phyloP scores from a whole-genome alignment of 2,888 invertebrate genomes.

The Epinotia brunnichana region DNA sequence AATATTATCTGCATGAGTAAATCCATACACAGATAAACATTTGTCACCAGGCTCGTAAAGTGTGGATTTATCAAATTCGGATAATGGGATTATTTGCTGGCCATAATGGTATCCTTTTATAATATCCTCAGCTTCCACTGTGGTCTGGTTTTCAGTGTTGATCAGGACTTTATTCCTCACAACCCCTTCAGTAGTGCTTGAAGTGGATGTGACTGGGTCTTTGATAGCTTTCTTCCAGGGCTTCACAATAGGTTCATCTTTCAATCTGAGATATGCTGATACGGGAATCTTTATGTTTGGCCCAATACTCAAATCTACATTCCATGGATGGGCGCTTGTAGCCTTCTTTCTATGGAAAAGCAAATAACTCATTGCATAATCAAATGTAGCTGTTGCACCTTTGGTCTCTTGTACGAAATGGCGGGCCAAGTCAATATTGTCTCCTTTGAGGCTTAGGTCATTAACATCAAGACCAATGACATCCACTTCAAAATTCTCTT shows the following conservation, averaged over 20 bases:
- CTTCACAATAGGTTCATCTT: conserved; percentile 74
- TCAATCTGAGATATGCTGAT: conserved; percentile 80
- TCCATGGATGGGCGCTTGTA: conserved; percentile 85
- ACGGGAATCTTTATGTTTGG: conserved; percentile 85
- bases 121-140: conserved; percentile 78
- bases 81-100: conserved; percentile 84
- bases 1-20: conserved; percentile 83
- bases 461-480: conserved; percentile 84
- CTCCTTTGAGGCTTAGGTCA: conserved; percentile 64
- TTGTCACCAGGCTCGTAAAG: conserved; percentile 84
- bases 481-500: conserved; percentile 83
- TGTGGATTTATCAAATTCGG: conserved; percentile 82
- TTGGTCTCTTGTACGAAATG: conserved; percentile 73
- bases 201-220: conserved; percentile 68
- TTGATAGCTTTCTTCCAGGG: conserved; percentile 68
- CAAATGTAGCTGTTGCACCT: conserved; percentile 80
- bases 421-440: conserved; percentile 63
- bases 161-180: conserved; percentile 63
- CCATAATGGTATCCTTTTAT: conserved; percentile 86
- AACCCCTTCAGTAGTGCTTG: conserved; percentile 72
- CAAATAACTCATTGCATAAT: conserved; percentile 85
- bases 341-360: conserved; percentile 81
- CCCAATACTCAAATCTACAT: conserved; percentile 85
- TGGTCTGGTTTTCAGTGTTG: conserved; percentile 76
- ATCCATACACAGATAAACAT: conserved; percentile 87